Evolutionary conservation across 2,888 invertebrate species (phyloP), one percentile per base, ranked within the genome.

Genomic region (Drosophila buzzatii): DNA sequence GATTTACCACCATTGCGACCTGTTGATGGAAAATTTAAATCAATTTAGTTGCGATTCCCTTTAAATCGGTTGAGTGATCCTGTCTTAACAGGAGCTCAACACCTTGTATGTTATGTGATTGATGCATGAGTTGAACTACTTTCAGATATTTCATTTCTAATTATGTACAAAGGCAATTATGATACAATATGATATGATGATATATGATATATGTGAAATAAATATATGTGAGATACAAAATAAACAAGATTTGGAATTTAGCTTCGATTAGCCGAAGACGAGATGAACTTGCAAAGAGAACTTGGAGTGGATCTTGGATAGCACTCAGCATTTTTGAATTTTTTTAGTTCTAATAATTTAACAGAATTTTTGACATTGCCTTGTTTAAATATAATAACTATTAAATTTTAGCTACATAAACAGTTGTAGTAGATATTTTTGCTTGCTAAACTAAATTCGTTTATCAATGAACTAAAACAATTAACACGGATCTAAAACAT

Each of bases 1-100:
- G 93, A 92, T 72, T 93, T 93, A 53, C 93, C 93, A 81, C 95
- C 95, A 90, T 95, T 95, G 45, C 95, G 94, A 72, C 93, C 93
- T 93, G 85, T 73, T 33, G 3, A 39, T 18, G 33, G 33, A 20
- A 53, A 35, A 39, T 10, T 16, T 8, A 16, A 1, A 23, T n/a
- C 9, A 53, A 53, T 53, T 53, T 9, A 53, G 23, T 39, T n/a
- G 4, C 10, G 23, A 12, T 3, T 27, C 18, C 39, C 16, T 12
- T 10, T 1, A 0, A 0, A 14, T 16, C 5, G 8, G 39, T 23
- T 39, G 39, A 66, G 61, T 4, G 16, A 33, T 53, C 20, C 45
- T 12, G 23, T 12, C 31, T 18, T 12, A 9, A n/a, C 33, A 53
- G 51, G 42, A 44, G n/a, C 63, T 51, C 39, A 63, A 53, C 49